Evolutionary conservation across 1,140 invertebrate species (phyloP).

Genomic region (Ctenoplectra terminalis): DNA sequence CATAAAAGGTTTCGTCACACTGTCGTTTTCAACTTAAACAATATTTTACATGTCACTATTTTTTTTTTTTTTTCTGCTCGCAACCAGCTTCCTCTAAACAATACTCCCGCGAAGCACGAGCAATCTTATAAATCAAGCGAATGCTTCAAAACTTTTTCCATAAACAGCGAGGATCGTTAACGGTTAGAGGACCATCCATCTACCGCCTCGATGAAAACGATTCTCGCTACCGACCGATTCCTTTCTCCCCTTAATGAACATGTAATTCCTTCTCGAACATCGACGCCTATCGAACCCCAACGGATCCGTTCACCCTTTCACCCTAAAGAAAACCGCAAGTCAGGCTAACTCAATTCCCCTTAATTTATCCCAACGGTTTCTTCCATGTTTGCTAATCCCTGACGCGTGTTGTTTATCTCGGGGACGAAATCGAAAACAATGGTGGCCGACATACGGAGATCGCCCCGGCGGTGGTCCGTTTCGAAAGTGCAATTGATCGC

Average conservation of each 20-base stretch:
- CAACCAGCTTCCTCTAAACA: too few species aligned
- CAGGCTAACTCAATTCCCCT: not conserved
- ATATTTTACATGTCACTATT: too few species aligned
- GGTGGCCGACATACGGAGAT: not conserved
- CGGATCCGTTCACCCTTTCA: not conserved
- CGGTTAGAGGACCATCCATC: not conserved
- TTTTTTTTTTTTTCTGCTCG: too few species aligned
- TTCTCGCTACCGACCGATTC: too few species aligned
- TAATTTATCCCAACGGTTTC: not conserved
- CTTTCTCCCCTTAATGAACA: constrained; percentile 4
- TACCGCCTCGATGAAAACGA: not conserved
- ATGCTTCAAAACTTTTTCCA: constrained; percentile 13
- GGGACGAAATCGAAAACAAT: constrained; percentile 8
- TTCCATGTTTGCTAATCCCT: constrained; percentile 5
- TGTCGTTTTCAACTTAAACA: too few species aligned
- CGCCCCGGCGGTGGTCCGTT: not conserved
- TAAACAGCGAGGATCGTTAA: constrained; percentile 5
- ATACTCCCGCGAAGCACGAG: not conserved
- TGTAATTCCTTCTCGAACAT: constrained; percentile 6
- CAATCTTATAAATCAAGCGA: constrained; percentile 18
- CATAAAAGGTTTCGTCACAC: too few species aligned
- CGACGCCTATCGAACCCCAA: too few species aligned
- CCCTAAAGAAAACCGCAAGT: not conserved
- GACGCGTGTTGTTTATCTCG: not conserved
- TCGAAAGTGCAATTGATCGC: constrained; percentile 40